phyloP scores from a whole-genome alignment of 1,140 invertebrate species.

The Zophobas morio region DNA sequence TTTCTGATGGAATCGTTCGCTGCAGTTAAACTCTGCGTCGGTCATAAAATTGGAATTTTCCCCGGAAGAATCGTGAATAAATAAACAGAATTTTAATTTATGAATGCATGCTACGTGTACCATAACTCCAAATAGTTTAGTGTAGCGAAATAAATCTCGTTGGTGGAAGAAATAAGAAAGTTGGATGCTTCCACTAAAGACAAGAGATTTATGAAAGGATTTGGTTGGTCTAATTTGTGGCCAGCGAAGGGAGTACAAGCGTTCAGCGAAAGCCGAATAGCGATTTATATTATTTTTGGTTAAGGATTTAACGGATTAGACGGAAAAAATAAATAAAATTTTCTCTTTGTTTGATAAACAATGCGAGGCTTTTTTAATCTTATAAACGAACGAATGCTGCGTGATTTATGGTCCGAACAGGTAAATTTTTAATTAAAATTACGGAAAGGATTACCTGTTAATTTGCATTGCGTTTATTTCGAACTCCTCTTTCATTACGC shows the following conservation, averaged over 20 bases:
- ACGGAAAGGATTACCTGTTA: background rate
- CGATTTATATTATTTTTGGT: slow-evolving; percentile 17
- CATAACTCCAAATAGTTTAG: slow-evolving; percentile 23
- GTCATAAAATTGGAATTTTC: slow-evolving; percentile 30
- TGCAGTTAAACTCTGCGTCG: slow-evolving; percentile 6
- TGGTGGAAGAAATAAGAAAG: slow-evolving; percentile 13
- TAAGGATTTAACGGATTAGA: slow-evolving; percentile 16
- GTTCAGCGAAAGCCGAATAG: slow-evolving; percentile 1
- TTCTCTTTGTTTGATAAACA: slow-evolving; percentile 16
- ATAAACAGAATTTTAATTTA: slow-evolving; percentile 36
- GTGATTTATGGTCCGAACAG: too few relatives aligned
- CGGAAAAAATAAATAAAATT: background rate
- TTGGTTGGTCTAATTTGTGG: slow-evolving; percentile 37
- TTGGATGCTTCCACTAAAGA: slow-evolving; percentile 25
- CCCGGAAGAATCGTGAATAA: slow-evolving; percentile 25
- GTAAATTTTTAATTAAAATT: background rate
- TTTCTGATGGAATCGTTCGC: background rate
- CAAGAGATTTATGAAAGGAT: slow-evolving; percentile 40
- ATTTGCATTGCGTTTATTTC: background rate
- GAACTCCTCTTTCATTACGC: background rate
- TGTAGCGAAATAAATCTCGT: slow-evolving; percentile 25
- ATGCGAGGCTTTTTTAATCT: slow-evolving; percentile 6
- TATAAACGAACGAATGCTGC: background rate
- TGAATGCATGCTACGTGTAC: slow-evolving; percentile 1
- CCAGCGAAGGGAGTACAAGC: slow-evolving; percentile 19